Conservation (phyloP, 1,140 invertebrate species). For the Apis florea region DNA sequence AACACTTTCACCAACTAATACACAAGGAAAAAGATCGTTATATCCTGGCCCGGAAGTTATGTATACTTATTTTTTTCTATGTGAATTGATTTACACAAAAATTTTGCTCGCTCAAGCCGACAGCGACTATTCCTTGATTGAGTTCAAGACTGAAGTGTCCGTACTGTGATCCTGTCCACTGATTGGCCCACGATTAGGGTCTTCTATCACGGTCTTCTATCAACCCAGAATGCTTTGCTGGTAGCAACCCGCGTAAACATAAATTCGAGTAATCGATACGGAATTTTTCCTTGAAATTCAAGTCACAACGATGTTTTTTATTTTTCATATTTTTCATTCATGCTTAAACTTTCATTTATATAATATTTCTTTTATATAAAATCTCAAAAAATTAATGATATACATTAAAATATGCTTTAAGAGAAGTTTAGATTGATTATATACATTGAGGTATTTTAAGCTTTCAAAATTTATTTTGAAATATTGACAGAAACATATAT, state of each 20-base stretch:
- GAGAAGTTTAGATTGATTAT: neutral
- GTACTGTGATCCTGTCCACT: slow-evolving; percentile 53
- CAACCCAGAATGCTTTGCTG: slow-evolving; percentile 70
- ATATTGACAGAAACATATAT: neutral
- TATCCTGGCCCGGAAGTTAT: slow-evolving; percentile 17
- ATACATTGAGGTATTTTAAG: neutral
- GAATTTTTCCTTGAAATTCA: neutral
- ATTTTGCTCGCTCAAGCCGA: slow-evolving; percentile 67
- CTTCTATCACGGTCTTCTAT: slow-evolving; percentile 81
- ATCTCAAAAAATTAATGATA: too few relatives aligned
- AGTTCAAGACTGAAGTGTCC: slow-evolving; percentile 73
- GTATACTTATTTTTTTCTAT: slow-evolving; percentile 32
- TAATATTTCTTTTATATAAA: too few relatives aligned
- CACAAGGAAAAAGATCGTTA: slow-evolving; percentile 21
- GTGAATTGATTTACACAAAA: slow-evolving; percentile 54
- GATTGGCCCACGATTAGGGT: slow-evolving; percentile 77
- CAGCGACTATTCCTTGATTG: slow-evolving; percentile 70
- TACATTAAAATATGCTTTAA: neutral
- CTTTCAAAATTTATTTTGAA: neutral
- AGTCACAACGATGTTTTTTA: neutral
- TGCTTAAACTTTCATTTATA: neutral
- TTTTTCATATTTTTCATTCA: neutral
- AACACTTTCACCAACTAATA: slow-evolving; percentile 52
- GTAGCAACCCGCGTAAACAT: slow-evolving; percentile 67
- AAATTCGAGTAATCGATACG: slow-evolving; percentile 45